Evolutionary conservation across 1,140 invertebrate species (phyloP).

Genomic region (Cyclargus thomasi): DNA sequence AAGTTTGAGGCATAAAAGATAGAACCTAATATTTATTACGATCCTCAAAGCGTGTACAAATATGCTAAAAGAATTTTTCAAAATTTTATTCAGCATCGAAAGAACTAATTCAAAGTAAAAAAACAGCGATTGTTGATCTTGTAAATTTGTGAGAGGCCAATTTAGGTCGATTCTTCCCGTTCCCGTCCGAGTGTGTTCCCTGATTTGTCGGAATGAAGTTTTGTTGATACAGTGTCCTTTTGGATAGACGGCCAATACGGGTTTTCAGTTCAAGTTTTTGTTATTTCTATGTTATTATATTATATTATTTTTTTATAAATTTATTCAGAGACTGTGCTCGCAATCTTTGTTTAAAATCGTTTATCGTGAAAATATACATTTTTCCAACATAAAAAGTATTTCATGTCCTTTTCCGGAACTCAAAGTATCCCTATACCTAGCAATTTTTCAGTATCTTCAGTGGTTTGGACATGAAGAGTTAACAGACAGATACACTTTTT

Average conservation of each 20-base stretch:
- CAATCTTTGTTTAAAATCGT: too few relatives aligned
- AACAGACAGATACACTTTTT: too few relatives aligned
- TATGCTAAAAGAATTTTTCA: background rate
- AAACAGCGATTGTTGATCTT: constrained; percentile 30
- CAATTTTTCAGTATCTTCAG: too few relatives aligned
- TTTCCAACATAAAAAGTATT: too few relatives aligned
- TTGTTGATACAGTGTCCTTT: constrained; percentile 37
- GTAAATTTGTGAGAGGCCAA: constrained; percentile 38
- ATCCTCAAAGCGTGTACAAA: background rate
- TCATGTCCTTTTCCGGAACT: too few relatives aligned
- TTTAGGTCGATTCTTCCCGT: constrained; percentile 39
- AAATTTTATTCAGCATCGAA: background rate
- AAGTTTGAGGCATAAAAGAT: too few relatives aligned
- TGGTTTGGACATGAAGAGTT: too few relatives aligned
- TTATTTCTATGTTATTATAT: background rate
- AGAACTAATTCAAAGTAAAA: constrained; percentile 5
- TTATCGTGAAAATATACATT: too few relatives aligned
- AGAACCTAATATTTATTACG: too few relatives aligned
- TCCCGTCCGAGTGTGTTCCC: constrained; percentile 25
- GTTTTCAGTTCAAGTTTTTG: constrained; percentile 10
- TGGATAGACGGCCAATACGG: constrained; percentile 21
- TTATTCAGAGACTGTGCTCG: too few relatives aligned
- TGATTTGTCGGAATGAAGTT: constrained; percentile 40
- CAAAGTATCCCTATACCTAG: too few relatives aligned
- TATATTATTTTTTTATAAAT: too few relatives aligned